Base-by-base conservation (phyloP, 2,113 vertebrate genomes). In the Phylloscopus trochiloides region DNA sequence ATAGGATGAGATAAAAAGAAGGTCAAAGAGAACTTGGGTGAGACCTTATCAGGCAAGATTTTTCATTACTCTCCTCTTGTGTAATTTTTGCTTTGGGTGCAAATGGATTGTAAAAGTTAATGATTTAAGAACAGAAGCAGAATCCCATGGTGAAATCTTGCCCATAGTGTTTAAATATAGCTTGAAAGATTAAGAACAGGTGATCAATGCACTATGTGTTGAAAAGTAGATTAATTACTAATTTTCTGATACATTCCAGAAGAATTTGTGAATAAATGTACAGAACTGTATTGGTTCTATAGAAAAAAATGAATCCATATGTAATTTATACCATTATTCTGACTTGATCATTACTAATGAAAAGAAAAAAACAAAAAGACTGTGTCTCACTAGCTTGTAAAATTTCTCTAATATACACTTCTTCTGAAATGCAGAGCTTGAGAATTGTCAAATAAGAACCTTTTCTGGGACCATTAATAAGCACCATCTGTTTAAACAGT, bases 51-150 rank as follows among this genome's bases (percentile, higher is more conserved):
- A 94, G 67, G 51, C n/a, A 87, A 95, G 74, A 88, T 14, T 94
- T 72, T 61, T 91, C 54, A 73, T 88, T 73, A 42, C 15, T 68
- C 32, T 92, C 18, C 24, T 61, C 38, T 90, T 74, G 38, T 57
- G 47, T 66, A 88, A 83, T 70, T 71, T 80, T 93, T 92, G 75
- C 45, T 92, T 92, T 54, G 38, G 51, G 42, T 88, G 74, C 34
- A 66, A 88, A 70, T n/a, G 61, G 59, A 18, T 76, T 83, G 32
- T 96, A 88, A 89, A 95, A 83, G 63, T 80, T 90, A 96, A 92
- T 92, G n/a, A 93, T 83, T 93, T 83, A 84, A 77, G 75, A 90
- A 52, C n/a, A 66, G 13, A 40, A 40, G 34, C 36, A 67, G 43
- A 90, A 76, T 77, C 65, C n/a, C 9, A 6, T 80, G 24, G 50